These are phyloP conservation scores for Trinectes maculatus DNA, from an alignment of 2,113 vertebrate species.

Conservation along the genomic window DNA sequence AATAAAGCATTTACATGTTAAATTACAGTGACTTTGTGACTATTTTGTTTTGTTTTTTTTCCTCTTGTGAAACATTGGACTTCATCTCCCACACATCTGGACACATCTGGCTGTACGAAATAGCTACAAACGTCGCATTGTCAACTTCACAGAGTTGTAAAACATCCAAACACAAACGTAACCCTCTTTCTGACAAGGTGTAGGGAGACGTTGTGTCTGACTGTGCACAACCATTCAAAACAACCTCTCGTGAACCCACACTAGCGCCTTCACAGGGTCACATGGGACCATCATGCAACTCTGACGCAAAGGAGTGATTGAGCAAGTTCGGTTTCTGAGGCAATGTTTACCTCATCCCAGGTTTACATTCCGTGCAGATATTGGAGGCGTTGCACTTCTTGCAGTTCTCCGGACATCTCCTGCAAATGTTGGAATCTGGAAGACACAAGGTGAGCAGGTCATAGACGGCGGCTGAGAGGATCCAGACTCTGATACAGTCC, in stretches of 20 bases:
- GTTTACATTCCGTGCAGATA: constrained; percentile 93
- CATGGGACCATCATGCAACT: neutral
- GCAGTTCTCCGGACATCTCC: constrained; percentile 93
- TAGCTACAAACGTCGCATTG: neutral
- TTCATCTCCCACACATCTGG: constrained; percentile 4
- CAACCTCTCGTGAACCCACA: too few species aligned
- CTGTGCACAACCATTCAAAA: neutral
- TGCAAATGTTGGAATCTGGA: constrained; percentile 90
- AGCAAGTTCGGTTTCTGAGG: too few species aligned
- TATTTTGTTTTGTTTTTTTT: too few species aligned
- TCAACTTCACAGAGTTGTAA: neutral
- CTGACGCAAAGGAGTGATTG: too few species aligned
- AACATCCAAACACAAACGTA: neutral
- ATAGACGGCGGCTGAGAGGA: constrained; percentile 32
- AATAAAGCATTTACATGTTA: neutral
- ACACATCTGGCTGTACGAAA: neutral
- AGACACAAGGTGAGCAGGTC: constrained; percentile 44
- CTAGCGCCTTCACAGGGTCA: neutral
- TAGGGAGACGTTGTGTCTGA: neutral
- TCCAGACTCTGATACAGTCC: constrained; percentile 26
- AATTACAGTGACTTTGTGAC: neutral
- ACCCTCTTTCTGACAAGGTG: too few species aligned
- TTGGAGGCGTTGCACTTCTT: constrained; percentile 88
- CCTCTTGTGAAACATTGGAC: too few species aligned
- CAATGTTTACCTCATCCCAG: constrained; percentile 88